Evolutionary conservation across 2,888 invertebrate genomes (phyloP), one percentile per base, ranked within the genome.

Genomic region (Podotricha telesiphe): DNA sequence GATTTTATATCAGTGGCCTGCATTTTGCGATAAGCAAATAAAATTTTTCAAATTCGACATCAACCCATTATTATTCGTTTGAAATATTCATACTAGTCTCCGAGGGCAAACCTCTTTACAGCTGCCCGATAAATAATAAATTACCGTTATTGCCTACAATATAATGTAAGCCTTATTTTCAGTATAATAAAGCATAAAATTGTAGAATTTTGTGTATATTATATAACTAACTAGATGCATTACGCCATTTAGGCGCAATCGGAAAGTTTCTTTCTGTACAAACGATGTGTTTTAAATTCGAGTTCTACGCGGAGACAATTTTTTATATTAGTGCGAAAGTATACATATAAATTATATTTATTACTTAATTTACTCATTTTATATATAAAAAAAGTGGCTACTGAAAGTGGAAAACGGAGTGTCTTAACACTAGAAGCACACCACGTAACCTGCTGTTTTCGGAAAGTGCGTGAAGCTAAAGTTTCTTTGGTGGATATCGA

Each of bases 21-120:
- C 69, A 76, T 75, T 65, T 67, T 59, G 65, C 69, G 71, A 71
- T 73, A 69, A 71, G 67, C 65, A 67, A 71, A 73, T 67, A 61
- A 69, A 69, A 73, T 67, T 69, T 69, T 71, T 71, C 71, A 47
- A 56, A 66, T 45, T 68, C 47, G 50, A 62, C 69, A 69, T 68
- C 68, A 67, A 68, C 64, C 68, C 65, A 70, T 68, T 71, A 73
- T 71, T 72, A 72, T 73, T 73, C 72, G 65, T 73, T 75, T 71
- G 75, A 75, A 77, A 78, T 78, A 77, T 79, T 78, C 75, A 78
- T 75, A 72, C 58, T 65, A 56, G 59, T 70, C 69, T 69, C 65
- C 45, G 61, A 67, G 68, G 65, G 70, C 62, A 53, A 66, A 65
- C 70, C 63, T 70, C 69, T 66, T 68, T 66, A 68, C 71, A 69